phyloP scores from a whole-genome alignment of 2,888 invertebrate species.

The Oscheius myriophilus region DNA sequence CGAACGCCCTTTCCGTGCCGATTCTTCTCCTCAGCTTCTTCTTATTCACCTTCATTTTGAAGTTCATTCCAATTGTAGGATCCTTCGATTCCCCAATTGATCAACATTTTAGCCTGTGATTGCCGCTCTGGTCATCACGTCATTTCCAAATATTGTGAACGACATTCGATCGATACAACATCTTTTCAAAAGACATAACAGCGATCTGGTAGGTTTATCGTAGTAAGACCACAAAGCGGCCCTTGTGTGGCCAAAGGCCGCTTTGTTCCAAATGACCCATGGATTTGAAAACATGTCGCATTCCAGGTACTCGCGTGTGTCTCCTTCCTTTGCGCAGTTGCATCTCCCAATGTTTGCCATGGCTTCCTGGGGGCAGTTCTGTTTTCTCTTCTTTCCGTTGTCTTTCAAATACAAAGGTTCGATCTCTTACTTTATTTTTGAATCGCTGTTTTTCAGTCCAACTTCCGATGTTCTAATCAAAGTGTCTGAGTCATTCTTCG shows the following conservation, averaged over 20 bases:
- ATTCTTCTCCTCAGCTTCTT: slow-evolving; percentile 3
- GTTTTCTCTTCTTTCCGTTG: slow-evolving; percentile 39
- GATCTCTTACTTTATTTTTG: no score
- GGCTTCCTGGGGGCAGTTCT: slow-evolving; percentile 43
- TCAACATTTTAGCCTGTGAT: slow-evolving; percentile 38
- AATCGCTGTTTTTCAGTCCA: no score
- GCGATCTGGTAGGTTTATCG: slow-evolving; percentile 38
- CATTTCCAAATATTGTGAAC: slow-evolving; percentile 41
- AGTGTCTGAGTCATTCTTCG: slow-evolving; percentile 27
- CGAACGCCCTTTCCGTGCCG: slow-evolving; percentile 2
- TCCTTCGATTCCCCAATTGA: neutral
- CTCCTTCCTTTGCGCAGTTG: slow-evolving; percentile 36
- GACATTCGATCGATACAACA: slow-evolving; percentile 39
- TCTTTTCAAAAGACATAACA: slow-evolving; percentile 36
- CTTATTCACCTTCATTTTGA: neutral
- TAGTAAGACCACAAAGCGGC: no score
- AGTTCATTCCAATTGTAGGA: slow-evolving; percentile 30
- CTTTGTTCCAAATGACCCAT: no score
- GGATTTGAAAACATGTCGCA: no score
- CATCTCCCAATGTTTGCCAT: slow-evolving; percentile 41
- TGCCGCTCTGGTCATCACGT: slow-evolving; percentile 41
- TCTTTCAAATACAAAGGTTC: slow-evolving; percentile 39
- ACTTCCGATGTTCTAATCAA: slow-evolving; percentile 24
- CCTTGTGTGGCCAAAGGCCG: no score
- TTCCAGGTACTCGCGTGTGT: slow-evolving; percentile 34